These are phyloP conservation scores for Umimayanthus chanpuru DNA, from an alignment of 92 coral and sea anemone genomes.

Conservation along the genomic window DNA sequence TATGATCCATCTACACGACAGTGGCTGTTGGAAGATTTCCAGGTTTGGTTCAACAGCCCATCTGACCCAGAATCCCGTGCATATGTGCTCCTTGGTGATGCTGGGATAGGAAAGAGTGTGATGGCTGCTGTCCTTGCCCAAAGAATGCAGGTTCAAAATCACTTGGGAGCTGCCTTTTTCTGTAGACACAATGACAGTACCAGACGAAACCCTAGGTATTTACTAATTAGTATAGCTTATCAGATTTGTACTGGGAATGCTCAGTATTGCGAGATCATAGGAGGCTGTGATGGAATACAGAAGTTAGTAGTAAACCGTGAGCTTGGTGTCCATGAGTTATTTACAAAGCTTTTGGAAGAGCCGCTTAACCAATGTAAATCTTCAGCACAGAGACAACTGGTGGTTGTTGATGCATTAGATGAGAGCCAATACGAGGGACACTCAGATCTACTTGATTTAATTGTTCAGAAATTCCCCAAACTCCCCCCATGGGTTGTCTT, in stretches of 20 bases:
- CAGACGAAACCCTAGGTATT: constrained; percentile 57
- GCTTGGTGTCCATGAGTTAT: constrained; percentile 44
- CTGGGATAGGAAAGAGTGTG: constrained; percentile 66
- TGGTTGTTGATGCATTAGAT: constrained; percentile 62
- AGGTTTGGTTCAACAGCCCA: constrained; percentile 47
- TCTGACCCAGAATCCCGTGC: constrained; percentile 51
- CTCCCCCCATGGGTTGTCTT: constrained; percentile 66
- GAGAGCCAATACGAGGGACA: constrained; percentile 54
- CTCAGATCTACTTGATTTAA: constrained; percentile 57
- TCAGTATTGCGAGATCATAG: constrained; percentile 38
- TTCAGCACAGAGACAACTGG: constrained; percentile 30
- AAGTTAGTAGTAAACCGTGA: constrained; percentile 45
- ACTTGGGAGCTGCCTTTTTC: constrained; percentile 57
- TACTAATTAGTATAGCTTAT: constrained; percentile 51
- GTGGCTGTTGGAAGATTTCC: constrained; percentile 53
- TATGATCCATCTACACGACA: constrained; percentile 55
- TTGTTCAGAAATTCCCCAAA: constrained; percentile 30
- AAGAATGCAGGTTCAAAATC: constrained; percentile 2
- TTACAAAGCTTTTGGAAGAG: constrained; percentile 60
- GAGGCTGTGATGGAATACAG: constrained; percentile 38
- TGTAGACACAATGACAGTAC: constrained; percentile 59
- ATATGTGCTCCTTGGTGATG: constrained; percentile 62
- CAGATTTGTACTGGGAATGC: constrained; percentile 38
- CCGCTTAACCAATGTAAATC: constrained; percentile 41
- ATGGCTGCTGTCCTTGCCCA: constrained; percentile 62